Base-by-base conservation (phyloP, 2,797 vertebrate genomes). In the Hippoglossus hippoglossus region DNA sequence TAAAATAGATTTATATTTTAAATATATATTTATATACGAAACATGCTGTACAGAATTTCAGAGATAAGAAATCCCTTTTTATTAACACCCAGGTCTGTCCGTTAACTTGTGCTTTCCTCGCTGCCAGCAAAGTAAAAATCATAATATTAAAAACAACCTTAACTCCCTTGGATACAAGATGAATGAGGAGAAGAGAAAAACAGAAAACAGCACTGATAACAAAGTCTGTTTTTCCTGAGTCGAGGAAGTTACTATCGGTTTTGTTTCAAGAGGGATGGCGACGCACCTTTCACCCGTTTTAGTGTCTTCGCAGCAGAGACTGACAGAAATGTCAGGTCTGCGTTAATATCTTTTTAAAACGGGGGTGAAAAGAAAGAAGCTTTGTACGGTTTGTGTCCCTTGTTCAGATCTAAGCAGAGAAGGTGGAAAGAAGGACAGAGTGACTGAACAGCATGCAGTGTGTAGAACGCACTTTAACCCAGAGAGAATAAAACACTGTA, bases 1-100 rank as follows among this genome's bases (percentile, higher is more conserved):
- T 94, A 95, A 95, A 95, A 95, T 95, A 95, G 88, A 94, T 94
- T 92, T 93, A 90, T 95, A 93, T 93, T 91, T 92, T 92, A 93
- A 91, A 93, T 94, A 93, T 93, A 93, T 92, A 92, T 94, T 92
- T 92, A 93, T 94, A 91, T 94, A 95, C 71, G 84, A 94, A 94
- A 94, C 93, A 94, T 94, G 94, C 93, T 94, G 93, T 93, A 93
- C 91, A 94, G 86, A 84, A 89, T 89, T 87, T 89, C 83, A 92
- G 90, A 92, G 88, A 94, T 92, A 81, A 70, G 25, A 81, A 89
- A 89, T 92, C 93, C 91, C 92, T 92, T 94, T 93, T 91, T 77
- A 90, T 77, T 73, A 88, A 93, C 90, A 85, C 92, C 87, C 81
- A 88, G 75, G 72, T 93, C 88, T 84, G 88, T 87, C 86, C 72